A percentile compares a stretch with the other conserved stretches of the same genome.
These are phyloP conservation scores for Mimas tiliae DNA, from an alignment of 2,888 invertebrate species.

Conservation along the genomic window DNA sequence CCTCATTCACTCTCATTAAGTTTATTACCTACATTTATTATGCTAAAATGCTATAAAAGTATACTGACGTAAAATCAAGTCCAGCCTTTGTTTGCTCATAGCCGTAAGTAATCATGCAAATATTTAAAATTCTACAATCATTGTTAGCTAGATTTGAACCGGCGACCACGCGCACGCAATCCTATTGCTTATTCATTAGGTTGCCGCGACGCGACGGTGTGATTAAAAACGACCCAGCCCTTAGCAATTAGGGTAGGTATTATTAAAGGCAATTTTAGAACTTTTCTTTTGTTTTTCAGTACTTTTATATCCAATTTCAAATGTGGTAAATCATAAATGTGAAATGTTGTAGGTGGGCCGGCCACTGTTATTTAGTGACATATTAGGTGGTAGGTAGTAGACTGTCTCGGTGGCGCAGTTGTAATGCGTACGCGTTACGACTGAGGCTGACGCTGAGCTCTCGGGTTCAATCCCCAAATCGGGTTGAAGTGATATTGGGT, in stretches of 20 bases:
- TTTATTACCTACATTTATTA: not conserved
- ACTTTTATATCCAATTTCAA: not conserved
- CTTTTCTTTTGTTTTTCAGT: not conserved
- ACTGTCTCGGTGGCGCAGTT: too few species aligned
- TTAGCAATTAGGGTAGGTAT: conserved; percentile 11
- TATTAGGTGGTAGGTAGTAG: too few species aligned
- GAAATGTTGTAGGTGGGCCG: too few species aligned
- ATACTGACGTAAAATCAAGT: not conserved
- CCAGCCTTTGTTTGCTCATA: not conserved
- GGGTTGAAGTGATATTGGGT: too few species aligned
- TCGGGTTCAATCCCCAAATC: too few species aligned
- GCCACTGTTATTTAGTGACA: too few species aligned
- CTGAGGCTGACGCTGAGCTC: too few species aligned
- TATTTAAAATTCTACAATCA: conserved; percentile 4
- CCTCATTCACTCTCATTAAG: too few species aligned
- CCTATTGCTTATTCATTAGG: conserved; percentile 18
- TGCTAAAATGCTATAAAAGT: not conserved
- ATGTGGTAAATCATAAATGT: not conserved
- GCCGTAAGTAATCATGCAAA: not conserved
- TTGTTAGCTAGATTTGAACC: conserved; percentile 11
- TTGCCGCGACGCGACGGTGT: conserved; percentile 15
- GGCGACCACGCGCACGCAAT: conserved; percentile 15
- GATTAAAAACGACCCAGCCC: conserved; percentile 17
- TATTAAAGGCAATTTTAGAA: conserved; percentile 5
- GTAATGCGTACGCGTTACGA: too few species aligned